Base-by-base conservation (phyloP, 2,888 invertebrate species). In the Pollenia amentaria region DNA sequence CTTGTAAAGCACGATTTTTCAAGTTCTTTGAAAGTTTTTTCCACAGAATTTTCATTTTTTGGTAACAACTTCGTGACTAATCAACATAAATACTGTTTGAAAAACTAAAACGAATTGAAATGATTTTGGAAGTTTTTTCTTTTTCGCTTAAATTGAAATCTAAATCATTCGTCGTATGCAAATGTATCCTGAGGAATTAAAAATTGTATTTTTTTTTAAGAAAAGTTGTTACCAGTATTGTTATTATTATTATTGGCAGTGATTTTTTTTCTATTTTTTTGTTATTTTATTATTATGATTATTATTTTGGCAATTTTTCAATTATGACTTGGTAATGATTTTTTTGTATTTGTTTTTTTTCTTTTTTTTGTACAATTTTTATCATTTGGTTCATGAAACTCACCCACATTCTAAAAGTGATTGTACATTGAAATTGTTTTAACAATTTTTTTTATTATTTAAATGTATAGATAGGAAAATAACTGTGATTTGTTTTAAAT, bases 21-120 rank as follows among this genome's bases (percentile, higher is more conserved):
- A 87, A 87, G 87, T 87, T 87, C 87, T 87, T 87, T 87, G 87
- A 87, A 87, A 80, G 87, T 77, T 80, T 51, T 73, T 67, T 44
- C 14, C 38, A 78, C 64, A 85, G 82, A 85, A 86, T 82, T 79
- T 75, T 65, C 40, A 38, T 46, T 48, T 40, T 80, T 55, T 18
- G 48, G 16, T 46, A 78, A 55, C 51, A 84, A 87, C 84, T 72
- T 87, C 87, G 87, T 87, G 87, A 87, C 87, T 87, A 87, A 87
- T 87, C 87, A 87, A 84, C 84, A 80, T 87, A 87, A 87, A 83
- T 79, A 73, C 70, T 55, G 55, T 79, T 57, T 70, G 38, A 78
- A 70, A 73, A 51, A 60, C 48, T 42, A 81, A 72, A 76, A 79
- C 79, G 65, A 72, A 85, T 82, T 78, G 65, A 65, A 81, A 69